phyloP scores from a whole-genome alignment of 37 sponge, comb jelly and placozoan species.

The Ianthella basta region DNA sequence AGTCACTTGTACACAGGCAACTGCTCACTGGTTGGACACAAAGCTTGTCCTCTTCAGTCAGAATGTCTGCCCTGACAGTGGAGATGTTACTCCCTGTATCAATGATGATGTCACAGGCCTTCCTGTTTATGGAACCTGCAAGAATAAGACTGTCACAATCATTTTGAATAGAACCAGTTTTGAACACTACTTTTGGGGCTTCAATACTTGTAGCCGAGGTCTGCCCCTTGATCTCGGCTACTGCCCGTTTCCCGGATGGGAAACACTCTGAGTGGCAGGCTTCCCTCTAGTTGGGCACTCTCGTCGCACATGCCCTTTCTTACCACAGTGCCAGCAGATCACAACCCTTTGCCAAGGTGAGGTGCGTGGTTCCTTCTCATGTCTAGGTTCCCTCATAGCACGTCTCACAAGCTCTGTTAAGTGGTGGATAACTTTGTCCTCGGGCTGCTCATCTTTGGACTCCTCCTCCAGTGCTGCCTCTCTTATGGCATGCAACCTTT shows the following conservation, averaged over 20 bases:
- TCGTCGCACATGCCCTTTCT: not conserved
- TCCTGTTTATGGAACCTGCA: slow-evolving; percentile 22
- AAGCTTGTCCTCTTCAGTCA: not conserved
- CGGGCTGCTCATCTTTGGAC: too few species aligned
- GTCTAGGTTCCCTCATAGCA: too few species aligned
- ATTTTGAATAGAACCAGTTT: slow-evolving; percentile 28
- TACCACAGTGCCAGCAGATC: not conserved
- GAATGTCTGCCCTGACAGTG: not conserved
- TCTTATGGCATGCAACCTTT: too few species aligned
- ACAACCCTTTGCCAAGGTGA: too few species aligned
- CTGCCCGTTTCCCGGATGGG: slow-evolving; percentile 35
- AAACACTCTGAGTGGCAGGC: too few species aligned
- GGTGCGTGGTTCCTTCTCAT: too few species aligned
- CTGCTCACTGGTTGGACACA: not conserved
- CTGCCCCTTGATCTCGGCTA: slow-evolving; percentile 52
- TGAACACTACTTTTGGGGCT: slow-evolving; percentile 22
- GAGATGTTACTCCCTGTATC: slow-evolving; percentile 44
- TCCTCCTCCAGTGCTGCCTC: too few species aligned
- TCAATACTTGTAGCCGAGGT: slow-evolving; percentile 6
- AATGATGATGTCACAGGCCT: slow-evolving; percentile 23
- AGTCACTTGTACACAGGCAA: slow-evolving; percentile 31
- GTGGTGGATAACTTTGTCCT: too few species aligned
- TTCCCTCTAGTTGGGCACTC: too few species aligned
- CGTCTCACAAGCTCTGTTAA: too few species aligned
- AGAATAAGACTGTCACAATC: slow-evolving; percentile 32